phyloP scores from a whole-genome alignment of 2,113 vertebrate genomes.

The Hydropotes inermis region DNA sequence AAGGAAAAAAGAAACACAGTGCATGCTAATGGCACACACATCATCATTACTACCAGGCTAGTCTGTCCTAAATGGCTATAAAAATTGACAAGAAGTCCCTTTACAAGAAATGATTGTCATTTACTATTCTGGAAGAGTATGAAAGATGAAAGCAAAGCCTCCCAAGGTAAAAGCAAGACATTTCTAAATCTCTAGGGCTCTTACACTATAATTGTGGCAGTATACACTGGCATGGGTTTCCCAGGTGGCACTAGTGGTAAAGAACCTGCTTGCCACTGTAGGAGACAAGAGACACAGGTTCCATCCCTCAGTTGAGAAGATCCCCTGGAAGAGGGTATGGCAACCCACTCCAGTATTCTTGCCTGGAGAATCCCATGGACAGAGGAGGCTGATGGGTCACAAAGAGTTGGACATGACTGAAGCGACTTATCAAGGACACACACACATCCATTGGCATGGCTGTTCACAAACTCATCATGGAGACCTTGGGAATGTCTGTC shows the following conservation, averaged over 20 bases:
- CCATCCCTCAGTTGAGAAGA: too few species aligned
- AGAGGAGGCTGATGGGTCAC: too few species aligned
- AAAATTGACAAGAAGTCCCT: background rate
- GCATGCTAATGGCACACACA: background rate
- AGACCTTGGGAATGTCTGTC: background rate
- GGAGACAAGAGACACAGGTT: too few species aligned
- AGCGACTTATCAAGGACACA: too few species aligned
- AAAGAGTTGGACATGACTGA: too few species aligned
- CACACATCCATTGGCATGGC: background rate
- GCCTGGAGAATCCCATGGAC: too few species aligned
- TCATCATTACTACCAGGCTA: background rate
- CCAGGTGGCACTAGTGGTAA: too few species aligned
- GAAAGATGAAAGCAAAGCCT: background rate
- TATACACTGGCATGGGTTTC: background rate
- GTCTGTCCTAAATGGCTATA: background rate
- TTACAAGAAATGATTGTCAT: background rate
- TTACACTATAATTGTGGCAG: background rate
- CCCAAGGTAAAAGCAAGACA: background rate
- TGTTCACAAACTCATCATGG: background rate
- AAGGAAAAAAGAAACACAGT: background rate
- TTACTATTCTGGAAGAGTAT: background rate
- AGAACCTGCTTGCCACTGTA: too few species aligned
- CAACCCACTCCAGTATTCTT: too few species aligned
- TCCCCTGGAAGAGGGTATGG: too few species aligned
- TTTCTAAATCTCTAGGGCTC: background rate